Evolutionary conservation across 1,140 invertebrate species (phyloP).

Genomic region (Apocrypta bakeri): DNA sequence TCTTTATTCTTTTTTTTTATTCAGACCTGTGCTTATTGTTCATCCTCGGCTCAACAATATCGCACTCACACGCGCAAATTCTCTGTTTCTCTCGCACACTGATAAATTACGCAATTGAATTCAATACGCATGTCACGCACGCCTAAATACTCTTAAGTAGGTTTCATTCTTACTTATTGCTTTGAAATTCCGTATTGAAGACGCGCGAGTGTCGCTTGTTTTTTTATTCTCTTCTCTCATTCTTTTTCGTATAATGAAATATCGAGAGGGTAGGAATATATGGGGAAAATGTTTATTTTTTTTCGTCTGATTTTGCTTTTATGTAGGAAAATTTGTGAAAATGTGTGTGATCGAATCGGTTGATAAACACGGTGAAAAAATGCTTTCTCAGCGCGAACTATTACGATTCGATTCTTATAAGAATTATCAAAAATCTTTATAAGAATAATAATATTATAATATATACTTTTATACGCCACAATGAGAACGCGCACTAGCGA

Average conservation of each 20-base stretch:
- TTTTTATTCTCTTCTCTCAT: slow-evolving; percentile 26
- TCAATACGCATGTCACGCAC: too few species aligned
- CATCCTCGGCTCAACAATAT: slow-evolving; percentile 48
- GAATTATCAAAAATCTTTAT: slow-evolving; percentile 46
- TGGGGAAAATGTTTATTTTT: not conserved
- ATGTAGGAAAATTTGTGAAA: slow-evolving; percentile 10
- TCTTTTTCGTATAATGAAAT: slow-evolving; percentile 5
- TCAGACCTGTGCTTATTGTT: not conserved
- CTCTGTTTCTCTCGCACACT: not conserved
- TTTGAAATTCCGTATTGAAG: slow-evolving; percentile 73
- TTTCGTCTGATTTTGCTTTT: not conserved
- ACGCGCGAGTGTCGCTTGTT: slow-evolving; percentile 55
- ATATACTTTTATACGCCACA: not conserved
- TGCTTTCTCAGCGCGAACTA: slow-evolving; percentile 11
- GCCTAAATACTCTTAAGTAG: slow-evolving; percentile 48
- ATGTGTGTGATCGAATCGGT: slow-evolving; percentile 10
- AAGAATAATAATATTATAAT: slow-evolving; percentile 42
- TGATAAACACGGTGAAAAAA: slow-evolving; percentile 31
- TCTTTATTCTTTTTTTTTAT: not conserved
- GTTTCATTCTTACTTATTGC: slow-evolving; percentile 68
- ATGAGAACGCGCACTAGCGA: not conserved
- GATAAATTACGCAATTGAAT: too few species aligned
- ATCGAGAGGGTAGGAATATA: slow-evolving; percentile 19
- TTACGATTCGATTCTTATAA: slow-evolving; percentile 33
- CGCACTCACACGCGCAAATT: slow-evolving; percentile 52